Conservation (phyloP, 2,888 invertebrate species). For the Zygogramma bicolorata region DNA sequence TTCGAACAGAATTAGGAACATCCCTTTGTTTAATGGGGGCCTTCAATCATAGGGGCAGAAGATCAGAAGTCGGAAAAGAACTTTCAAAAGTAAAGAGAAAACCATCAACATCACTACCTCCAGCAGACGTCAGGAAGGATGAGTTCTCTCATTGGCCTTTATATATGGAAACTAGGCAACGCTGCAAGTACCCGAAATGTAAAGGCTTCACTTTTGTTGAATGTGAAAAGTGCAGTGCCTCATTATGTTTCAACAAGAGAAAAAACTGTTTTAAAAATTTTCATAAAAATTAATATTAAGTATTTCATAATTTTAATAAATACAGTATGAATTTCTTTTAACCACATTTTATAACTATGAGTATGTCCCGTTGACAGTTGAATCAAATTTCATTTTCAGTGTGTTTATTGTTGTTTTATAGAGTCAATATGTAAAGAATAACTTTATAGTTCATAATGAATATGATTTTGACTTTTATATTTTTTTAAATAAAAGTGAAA, state of each 20-base stretch:
- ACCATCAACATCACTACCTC: neutral
- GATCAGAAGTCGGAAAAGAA: neutral
- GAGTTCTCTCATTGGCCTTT: neutral
- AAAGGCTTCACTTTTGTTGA: neutral
- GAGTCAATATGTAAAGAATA: neutral
- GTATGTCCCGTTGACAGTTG: neutral
- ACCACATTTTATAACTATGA: neutral
- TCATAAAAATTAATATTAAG: neutral
- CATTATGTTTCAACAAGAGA: neutral
- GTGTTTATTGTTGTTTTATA: neutral
- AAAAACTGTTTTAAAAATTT: constrained; percentile 5
- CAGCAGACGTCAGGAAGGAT: neutral
- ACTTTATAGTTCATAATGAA: neutral
- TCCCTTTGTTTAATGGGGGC: neutral
- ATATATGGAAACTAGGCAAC: constrained; percentile 1
- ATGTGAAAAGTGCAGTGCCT: neutral
- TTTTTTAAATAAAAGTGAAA: neutral
- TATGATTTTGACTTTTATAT: neutral
- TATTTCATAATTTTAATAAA: neutral
- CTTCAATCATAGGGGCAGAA: neutral
- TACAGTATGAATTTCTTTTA: neutral
- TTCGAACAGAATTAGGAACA: neutral
- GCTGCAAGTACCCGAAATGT: neutral
- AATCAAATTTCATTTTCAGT: neutral
- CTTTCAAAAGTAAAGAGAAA: neutral